Conservation (phyloP, 1,140 invertebrate genomes). For the Diabrotica undecimpunctata region DNA sequence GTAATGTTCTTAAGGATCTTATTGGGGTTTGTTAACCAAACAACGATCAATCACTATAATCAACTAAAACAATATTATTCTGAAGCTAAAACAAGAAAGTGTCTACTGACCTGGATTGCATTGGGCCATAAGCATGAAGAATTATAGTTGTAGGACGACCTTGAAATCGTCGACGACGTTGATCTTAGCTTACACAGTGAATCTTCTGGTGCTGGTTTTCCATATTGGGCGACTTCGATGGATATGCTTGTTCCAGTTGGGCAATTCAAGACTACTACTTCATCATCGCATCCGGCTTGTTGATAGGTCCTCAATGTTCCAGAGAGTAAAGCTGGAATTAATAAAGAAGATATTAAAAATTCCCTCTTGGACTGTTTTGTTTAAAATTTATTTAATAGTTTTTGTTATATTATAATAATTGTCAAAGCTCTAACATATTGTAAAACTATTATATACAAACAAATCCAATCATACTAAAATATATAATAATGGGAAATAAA, state of each 20-base stretch:
- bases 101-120: constrained; percentile 55
- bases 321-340: constrained; percentile 70
- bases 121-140: constrained; percentile 54
- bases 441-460: no score
- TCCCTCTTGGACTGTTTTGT: no score
- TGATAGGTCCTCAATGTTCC: constrained; percentile 86
- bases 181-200: constrained; percentile 48
- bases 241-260: constrained; percentile 82
- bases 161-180: constrained; percentile 36
- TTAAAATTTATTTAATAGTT: no score
- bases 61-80: no score
- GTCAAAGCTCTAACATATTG: no score
- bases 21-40: no score
- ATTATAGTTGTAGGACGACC: constrained; percentile 42
- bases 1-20: no score
- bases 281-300: constrained; percentile 80
- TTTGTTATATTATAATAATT: no score
- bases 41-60: no score
- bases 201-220: constrained; percentile 49
- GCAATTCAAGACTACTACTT: constrained; percentile 78
- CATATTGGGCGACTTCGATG: constrained; percentile 75
- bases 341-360: neutral
- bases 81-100: neutral
- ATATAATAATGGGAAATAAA: no score
- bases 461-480: no score